Evolutionary conservation across 2,888 invertebrate genomes (phyloP).

Genomic region (Meliscaeva auricollis): DNA sequence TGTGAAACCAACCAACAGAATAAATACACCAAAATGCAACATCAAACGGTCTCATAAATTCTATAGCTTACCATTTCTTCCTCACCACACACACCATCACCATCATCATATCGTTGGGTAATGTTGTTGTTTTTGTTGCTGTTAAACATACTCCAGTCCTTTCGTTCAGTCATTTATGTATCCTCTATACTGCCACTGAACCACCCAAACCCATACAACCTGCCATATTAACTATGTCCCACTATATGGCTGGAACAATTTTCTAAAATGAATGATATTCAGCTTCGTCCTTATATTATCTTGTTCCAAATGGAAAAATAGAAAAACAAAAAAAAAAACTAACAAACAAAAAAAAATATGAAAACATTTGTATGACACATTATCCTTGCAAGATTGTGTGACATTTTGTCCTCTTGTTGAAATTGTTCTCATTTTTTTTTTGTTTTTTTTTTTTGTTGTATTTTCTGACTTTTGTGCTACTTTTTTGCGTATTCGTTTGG

Average conservation of each 20-base stretch:
- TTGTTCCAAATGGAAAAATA: constrained; percentile 28
- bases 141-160: constrained; percentile 53
- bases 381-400: constrained; percentile 72
- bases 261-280: constrained; percentile 69
- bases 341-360: constrained; percentile 21
- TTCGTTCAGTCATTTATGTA: constrained; percentile 70
- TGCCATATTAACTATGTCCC: constrained; percentile 69
- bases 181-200: constrained; percentile 21
- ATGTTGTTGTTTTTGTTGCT: constrained; percentile 22
- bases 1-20: constrained; percentile 61
- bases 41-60: constrained; percentile 72
- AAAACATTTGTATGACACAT: constrained; percentile 72
- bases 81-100: background rate
- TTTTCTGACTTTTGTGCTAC: constrained; percentile 30
- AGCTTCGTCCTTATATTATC: constrained; percentile 46
- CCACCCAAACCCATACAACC: background rate
- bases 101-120: background rate
- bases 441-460: constrained; percentile 2
- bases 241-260: constrained; percentile 55
- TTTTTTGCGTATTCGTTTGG: constrained; percentile 27
- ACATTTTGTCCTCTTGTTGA: constrained; percentile 67
- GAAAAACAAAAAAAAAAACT: background rate
- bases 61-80: constrained; percentile 29
- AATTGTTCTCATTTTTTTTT: constrained; percentile 46
- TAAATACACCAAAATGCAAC: constrained; percentile 70